A percentile compares a stretch with the other conserved stretches of the same genome.
Evolutionary conservation across 2,888 invertebrate genomes (phyloP).

Genomic region (Anodontia alba): DNA sequence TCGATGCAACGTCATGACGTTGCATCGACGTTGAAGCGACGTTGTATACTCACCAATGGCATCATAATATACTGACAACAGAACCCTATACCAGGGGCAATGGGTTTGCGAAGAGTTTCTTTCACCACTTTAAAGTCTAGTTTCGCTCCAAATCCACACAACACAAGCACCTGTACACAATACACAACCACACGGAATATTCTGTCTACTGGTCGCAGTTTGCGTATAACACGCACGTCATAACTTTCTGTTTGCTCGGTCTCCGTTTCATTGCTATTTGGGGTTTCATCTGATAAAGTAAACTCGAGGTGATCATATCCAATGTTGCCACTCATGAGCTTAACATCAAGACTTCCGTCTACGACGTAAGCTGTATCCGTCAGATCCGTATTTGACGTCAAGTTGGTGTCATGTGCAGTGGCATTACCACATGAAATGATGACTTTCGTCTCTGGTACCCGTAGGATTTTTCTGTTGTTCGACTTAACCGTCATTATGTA

Average conservation of each 20-base stretch:
- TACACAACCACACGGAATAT: slow-evolving; percentile 82
- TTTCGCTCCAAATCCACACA: slow-evolving; percentile 85
- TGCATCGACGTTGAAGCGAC: too few relatives aligned
- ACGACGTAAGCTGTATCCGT: not conserved
- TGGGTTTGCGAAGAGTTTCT: slow-evolving; percentile 84
- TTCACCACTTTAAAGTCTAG: slow-evolving; percentile 83
- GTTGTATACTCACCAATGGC: slow-evolving; percentile 86
- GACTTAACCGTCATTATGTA: slow-evolving; percentile 20
- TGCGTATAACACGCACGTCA: slow-evolving; percentile 63
- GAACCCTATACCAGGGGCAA: slow-evolving; percentile 86
- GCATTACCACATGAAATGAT: slow-evolving; percentile 31
- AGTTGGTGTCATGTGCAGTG: not conserved
- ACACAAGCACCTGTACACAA: slow-evolving; percentile 81
- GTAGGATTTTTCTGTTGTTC: not conserved
- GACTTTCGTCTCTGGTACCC: slow-evolving; percentile 17
- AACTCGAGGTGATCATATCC: slow-evolving; percentile 23
- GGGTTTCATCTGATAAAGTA: not conserved
- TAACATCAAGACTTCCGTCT: slow-evolving; percentile 24
- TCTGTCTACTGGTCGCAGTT: slow-evolving; percentile 63
- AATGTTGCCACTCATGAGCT: slow-evolving; percentile 32
- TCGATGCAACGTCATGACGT: too few relatives aligned
- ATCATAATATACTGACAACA: slow-evolving; percentile 86
- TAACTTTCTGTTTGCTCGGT: slow-evolving; percentile 3
- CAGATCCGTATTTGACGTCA: not conserved
- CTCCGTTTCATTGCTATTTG: not conserved